These are phyloP conservation scores for Manis pentadactyla DNA, from an alignment of 2,797 vertebrate species.

Conservation along the genomic window DNA sequence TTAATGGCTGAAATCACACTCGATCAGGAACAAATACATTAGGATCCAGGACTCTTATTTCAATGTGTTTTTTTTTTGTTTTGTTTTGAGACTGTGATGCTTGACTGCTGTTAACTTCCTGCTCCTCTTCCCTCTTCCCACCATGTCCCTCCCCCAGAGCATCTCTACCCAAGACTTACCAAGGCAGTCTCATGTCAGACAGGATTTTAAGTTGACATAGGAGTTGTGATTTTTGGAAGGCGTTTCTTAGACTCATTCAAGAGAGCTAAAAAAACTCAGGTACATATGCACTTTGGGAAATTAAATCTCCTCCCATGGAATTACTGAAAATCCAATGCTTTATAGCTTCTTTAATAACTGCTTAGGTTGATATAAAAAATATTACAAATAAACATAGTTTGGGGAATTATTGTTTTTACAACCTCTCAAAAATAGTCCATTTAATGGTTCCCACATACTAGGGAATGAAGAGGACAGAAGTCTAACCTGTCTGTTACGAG, in stretches of 20 bases:
- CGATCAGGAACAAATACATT: conserved; percentile 49
- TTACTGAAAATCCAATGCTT: conserved; percentile 10
- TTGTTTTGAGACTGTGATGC: neutral
- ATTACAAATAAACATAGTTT: conserved; percentile 42
- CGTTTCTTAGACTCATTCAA: neutral
- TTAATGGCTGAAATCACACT: conserved; percentile 43
- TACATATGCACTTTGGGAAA: neutral
- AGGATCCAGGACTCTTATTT: neutral
- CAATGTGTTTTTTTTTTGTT: neutral
- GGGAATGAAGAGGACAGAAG: neutral
- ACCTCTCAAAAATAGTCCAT: conserved; percentile 59
- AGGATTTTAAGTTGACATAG: conserved; percentile 1
- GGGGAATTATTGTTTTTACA: conserved; percentile 8
- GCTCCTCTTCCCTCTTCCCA: conserved; percentile 9
- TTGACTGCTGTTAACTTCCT: neutral
- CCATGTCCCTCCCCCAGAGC: neutral
- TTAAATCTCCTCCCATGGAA: neutral
- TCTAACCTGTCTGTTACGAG: neutral
- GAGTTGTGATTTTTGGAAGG: conserved; percentile 27
- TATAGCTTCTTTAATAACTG: conserved; percentile 49
- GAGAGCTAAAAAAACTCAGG: neutral
- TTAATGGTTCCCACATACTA: conserved; percentile 68
- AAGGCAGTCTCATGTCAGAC: neutral
- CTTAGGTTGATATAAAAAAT: conserved; percentile 36
- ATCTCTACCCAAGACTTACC: neutral